phyloP scores from a whole-genome alignment of 2,113 vertebrate genomes.

The Oncorhynchus gorbuscha region DNA sequence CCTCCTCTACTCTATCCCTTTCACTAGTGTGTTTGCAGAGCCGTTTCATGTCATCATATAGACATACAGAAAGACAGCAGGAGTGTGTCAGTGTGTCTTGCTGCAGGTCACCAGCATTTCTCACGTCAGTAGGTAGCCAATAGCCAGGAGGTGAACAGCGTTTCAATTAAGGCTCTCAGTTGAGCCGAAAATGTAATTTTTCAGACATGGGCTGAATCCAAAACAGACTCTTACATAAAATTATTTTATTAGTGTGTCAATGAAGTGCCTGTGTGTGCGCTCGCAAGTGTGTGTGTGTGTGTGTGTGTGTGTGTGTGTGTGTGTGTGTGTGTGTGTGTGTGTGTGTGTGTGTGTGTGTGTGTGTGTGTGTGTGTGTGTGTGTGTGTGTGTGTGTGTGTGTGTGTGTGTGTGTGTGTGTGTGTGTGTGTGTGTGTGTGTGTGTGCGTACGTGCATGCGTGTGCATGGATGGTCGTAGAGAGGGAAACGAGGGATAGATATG shows the following conservation, averaged over 20 bases:
- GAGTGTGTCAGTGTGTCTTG: not conserved
- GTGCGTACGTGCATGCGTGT: not conserved
- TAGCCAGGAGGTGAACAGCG: constrained; percentile 19
- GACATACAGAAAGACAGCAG: not conserved
- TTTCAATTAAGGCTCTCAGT: constrained; percentile 62
- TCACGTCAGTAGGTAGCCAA: constrained; percentile 14
- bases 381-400: not conserved
- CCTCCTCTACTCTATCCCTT: not conserved
- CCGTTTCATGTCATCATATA: too few relatives aligned
- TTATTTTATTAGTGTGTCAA: constrained; percentile 29
- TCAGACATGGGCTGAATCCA: constrained; percentile 26
- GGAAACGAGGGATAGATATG: not conserved
- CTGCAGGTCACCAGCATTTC: not conserved
- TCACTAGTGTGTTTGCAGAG: too few relatives aligned
- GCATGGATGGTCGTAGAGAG: not conserved
- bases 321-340: constrained; percentile 1
- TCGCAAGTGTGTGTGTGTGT: not conserved
- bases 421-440: not conserved
- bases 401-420: not conserved
- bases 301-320: not conserved
- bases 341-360: not conserved
- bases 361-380: constrained; percentile 7
- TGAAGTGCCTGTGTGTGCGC: constrained; percentile 16
- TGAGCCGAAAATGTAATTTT: constrained; percentile 59
- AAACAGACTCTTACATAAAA: constrained; percentile 23